A percentile compares a stretch with the other conserved stretches of the same genome.
phyloP scores from a whole-genome alignment of 92 coral and sea anemone genomes.

The Palythoa heliodiscus region DNA sequence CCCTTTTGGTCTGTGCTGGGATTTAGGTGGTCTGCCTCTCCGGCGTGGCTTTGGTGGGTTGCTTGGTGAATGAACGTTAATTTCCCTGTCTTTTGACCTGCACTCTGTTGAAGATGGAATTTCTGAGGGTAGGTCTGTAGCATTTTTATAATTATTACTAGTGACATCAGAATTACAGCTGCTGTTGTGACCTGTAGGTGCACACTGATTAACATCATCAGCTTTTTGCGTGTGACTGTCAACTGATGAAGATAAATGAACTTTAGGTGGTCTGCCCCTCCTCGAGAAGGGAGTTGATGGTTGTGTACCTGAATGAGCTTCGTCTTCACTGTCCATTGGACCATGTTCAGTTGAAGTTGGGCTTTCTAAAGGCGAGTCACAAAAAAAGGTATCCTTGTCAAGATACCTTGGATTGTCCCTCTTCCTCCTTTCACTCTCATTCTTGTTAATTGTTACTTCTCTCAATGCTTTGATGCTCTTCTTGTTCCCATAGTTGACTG shows the following conservation, averaged over 20 bases:
- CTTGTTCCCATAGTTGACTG: constrained; percentile 55
- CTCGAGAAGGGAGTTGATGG: not conserved
- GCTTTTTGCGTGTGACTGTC: not conserved
- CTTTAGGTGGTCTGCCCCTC: not conserved
- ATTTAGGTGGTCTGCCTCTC: not conserved
- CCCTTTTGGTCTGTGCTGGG: not conserved
- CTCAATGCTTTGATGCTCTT: constrained; percentile 53
- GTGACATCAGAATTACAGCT: not conserved
- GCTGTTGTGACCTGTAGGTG: not conserved
- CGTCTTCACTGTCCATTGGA: constrained; percentile 1
- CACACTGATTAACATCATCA: not conserved
- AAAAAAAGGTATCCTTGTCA: not conserved
- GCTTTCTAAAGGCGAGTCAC: constrained; percentile 20
- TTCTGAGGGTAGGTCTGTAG: not conserved
- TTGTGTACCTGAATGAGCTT: not conserved
- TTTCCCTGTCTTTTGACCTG: not conserved
- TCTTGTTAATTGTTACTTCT: not conserved
- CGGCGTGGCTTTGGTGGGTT: not conserved
- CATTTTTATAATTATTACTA: not conserved
- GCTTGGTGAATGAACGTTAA: not conserved
- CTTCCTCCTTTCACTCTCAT: constrained; percentile 12
- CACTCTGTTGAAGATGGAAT: not conserved
- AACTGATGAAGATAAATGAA: not conserved
- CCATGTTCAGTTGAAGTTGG: not conserved
- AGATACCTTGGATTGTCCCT: constrained; percentile 33